Evolutionary conservation across 2,797 vertebrate genomes (phyloP).

Genomic region (Cuculus canorus): DNA sequence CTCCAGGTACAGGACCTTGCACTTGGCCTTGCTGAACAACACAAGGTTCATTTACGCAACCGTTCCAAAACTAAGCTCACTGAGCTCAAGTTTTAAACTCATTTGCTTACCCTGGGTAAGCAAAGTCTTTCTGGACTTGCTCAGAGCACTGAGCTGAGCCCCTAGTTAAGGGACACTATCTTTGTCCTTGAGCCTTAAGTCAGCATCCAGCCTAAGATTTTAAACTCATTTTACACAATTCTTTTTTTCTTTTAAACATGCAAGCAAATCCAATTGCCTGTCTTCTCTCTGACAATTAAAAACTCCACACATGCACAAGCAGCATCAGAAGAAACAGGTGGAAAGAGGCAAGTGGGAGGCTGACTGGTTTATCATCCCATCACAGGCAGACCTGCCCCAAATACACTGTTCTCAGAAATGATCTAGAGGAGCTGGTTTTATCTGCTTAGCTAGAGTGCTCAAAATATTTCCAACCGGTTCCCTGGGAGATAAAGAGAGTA

Average conservation of each 20-base stretch:
- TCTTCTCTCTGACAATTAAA: neutral
- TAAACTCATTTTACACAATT: neutral
- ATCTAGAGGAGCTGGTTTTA: neutral
- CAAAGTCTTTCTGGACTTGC: neutral
- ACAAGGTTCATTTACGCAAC: too few relatives aligned
- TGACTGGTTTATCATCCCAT: neutral
- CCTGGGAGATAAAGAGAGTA: neutral
- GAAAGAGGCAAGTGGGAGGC: neutral
- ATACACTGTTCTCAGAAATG: neutral
- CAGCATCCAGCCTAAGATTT: neutral
- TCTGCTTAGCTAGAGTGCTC: neutral
- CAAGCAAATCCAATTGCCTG: neutral
- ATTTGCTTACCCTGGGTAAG: neutral
- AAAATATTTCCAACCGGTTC: constrained; percentile 7
- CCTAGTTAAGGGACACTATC: neutral
- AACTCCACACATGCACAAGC: neutral
- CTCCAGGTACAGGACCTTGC: too few relatives aligned
- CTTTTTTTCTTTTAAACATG: neutral
- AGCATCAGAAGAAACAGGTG: neutral
- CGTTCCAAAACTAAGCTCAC: neutral
- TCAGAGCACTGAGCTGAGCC: neutral
- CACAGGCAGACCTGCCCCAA: neutral
- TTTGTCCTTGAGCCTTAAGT: neutral
- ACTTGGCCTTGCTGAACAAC: too few relatives aligned
- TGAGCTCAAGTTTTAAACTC: neutral